Conservation (phyloP, 2,888 invertebrate species). For the Masnerella sp. region DNA sequence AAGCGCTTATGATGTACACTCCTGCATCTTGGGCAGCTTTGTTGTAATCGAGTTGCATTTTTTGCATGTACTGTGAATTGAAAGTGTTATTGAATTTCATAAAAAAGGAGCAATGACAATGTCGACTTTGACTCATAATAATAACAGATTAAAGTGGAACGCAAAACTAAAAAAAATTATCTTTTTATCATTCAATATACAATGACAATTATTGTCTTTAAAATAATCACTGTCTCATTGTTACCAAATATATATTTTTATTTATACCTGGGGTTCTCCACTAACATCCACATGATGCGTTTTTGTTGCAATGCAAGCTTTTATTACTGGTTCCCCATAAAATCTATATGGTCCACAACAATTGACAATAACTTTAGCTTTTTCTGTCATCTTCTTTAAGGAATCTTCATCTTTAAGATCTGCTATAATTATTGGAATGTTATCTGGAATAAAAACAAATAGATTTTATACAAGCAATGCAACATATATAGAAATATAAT, state of each 20-base stretch:
- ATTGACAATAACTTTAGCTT: slow-evolving; percentile 89
- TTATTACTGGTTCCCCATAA: slow-evolving; percentile 93
- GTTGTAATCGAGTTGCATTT: slow-evolving; percentile 89
- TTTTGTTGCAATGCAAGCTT: slow-evolving; percentile 88
- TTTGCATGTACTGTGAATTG: slow-evolving; percentile 86
- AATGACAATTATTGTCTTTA: no score
- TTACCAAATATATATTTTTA: no score
- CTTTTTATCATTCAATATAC: no score
- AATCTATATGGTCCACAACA: slow-evolving; percentile 95
- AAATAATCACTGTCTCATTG: no score
- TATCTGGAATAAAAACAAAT: slow-evolving; percentile 72
- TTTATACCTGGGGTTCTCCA: slow-evolving; percentile 88
- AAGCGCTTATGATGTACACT: slow-evolving; percentile 93
- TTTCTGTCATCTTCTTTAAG: slow-evolving; percentile 87
- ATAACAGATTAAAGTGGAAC: neutral
- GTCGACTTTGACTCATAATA: no score
- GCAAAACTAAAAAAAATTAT: no score
- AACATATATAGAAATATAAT: neutral
- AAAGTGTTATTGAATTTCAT: neutral
- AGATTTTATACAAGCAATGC: slow-evolving; percentile 1
- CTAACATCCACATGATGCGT: slow-evolving; percentile 95
- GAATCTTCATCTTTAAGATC: slow-evolving; percentile 87
- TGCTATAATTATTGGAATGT: slow-evolving; percentile 85
- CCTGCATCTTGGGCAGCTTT: slow-evolving; percentile 86
- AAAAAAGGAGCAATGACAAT: no score